Conservation (phyloP, 2,113 vertebrate genomes). For the Hyaena hyaena region DNA sequence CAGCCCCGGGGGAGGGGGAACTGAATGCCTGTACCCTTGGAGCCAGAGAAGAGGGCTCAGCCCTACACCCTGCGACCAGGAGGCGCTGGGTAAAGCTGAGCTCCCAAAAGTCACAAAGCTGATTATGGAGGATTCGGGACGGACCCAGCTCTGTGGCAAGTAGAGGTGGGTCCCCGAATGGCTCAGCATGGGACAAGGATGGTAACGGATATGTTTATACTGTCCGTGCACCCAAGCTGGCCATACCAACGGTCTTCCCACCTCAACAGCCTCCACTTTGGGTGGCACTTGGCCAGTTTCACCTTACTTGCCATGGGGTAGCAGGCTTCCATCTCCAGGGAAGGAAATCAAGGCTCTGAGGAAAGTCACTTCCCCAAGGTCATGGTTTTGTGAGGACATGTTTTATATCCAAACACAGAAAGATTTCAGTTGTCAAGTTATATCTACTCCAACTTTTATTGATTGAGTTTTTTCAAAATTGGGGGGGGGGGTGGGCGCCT, state of each 20-base stretch:
- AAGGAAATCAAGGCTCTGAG: conserved; percentile 29
- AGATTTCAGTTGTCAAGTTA: conserved; percentile 23
- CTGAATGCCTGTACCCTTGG: background rate
- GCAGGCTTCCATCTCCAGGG: background rate
- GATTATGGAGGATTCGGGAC: conserved; percentile 72
- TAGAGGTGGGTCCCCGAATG: background rate
- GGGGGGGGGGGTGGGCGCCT: too few species aligned
- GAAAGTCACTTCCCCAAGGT: conserved; percentile 56
- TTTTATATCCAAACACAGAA: conserved; percentile 57
- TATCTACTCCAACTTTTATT: conserved; percentile 15
- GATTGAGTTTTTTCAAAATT: too few species aligned
- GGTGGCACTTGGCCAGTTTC: background rate
- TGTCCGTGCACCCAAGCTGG: background rate
- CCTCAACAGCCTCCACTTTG: background rate
- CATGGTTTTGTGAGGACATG: background rate
- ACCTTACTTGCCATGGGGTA: background rate
- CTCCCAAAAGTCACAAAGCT: conserved; percentile 76
- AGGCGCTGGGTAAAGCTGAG: conserved; percentile 55
- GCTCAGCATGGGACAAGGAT: conserved; percentile 44
- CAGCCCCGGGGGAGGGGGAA: background rate
- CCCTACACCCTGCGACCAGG: conserved; percentile 36
- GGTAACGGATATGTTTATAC: background rate
- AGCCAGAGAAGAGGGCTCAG: background rate
- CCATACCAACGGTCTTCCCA: background rate
- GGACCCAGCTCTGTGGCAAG: conserved; percentile 39